These are phyloP conservation scores for Lepisosteus osseus DNA, from an alignment of 2,113 vertebrate species.

Conservation along the genomic window DNA sequence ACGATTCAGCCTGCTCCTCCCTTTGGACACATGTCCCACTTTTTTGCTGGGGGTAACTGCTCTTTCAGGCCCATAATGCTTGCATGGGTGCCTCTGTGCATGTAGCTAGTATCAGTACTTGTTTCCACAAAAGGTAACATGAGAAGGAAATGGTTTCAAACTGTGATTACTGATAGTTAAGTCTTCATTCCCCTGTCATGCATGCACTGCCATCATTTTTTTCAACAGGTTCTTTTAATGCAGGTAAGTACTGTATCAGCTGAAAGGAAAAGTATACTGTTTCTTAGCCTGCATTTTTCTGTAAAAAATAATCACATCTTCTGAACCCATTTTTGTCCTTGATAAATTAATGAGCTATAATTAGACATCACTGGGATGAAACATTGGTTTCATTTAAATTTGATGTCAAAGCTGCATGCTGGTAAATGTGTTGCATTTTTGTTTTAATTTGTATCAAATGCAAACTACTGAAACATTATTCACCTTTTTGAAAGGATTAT, in stretches of 20 bases:
- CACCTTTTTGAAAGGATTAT: neutral
- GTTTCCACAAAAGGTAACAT: conserved; percentile 14
- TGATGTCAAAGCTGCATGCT: conserved; percentile 36
- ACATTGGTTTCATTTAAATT: conserved; percentile 28
- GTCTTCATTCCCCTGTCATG: conserved; percentile 45
- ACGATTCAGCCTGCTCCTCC: conserved; percentile 90
- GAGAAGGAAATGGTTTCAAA: neutral
- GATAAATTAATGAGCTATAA: neutral
- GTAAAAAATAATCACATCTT: conserved; percentile 54
- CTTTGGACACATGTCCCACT: conserved; percentile 86
- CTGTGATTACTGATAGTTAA: conserved; percentile 26
- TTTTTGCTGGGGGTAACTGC: conserved; percentile 89
- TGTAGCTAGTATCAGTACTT: conserved; percentile 78
- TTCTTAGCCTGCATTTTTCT: conserved; percentile 40
- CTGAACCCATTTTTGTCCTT: conserved; percentile 43
- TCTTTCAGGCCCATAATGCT: conserved; percentile 72
- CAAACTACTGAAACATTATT: conserved; percentile 24
- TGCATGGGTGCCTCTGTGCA: conserved; percentile 97
- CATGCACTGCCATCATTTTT: conserved; percentile 5
- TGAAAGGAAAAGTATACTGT: conserved; percentile 32
- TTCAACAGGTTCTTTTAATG: conserved; percentile 11
- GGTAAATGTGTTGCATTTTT: conserved; percentile 40
- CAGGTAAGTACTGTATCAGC: conserved; percentile 54
- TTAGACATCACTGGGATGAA: conserved; percentile 25
- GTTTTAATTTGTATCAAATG: conserved; percentile 14